Percentiles rank a stretch among this genome's conserved stretches.
Conservation (phyloP, 1,140 invertebrate species). For the Potamilus streckersoni region DNA sequence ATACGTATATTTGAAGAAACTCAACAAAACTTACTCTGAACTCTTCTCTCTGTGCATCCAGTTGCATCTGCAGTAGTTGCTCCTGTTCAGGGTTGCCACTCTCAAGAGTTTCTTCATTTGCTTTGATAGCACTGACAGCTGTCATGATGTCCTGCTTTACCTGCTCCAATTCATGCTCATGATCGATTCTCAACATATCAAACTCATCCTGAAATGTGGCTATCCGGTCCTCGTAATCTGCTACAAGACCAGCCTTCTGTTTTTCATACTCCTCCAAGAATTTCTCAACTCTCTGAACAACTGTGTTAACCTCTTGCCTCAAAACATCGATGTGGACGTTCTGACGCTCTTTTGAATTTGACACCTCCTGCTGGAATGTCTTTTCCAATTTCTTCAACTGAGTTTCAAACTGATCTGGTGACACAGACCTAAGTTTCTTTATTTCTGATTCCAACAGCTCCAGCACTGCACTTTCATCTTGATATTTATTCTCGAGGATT, state of each 20-base stretch:
- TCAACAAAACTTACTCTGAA: constrained; percentile 35
- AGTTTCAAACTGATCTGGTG: constrained; percentile 35
- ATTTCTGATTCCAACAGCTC: constrained; percentile 48
- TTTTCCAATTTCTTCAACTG: constrained; percentile 51
- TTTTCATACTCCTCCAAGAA: constrained; percentile 48
- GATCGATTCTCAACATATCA: constrained; percentile 45
- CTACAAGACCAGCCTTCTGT: constrained; percentile 42
- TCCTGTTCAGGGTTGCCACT: constrained; percentile 43
- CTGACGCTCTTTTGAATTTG: constrained; percentile 51
- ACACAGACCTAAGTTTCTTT: constrained; percentile 39
- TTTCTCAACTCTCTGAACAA: constrained; percentile 49
- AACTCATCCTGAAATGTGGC: constrained; percentile 52
- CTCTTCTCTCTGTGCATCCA: constrained; percentile 44
- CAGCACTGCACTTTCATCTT: constrained; percentile 59
- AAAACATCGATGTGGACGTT: constrained; percentile 55
- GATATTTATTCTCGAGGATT: constrained; percentile 57
- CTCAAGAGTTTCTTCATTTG: constrained; percentile 56
- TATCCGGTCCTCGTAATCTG: constrained; percentile 54
- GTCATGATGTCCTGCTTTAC: constrained; percentile 60
- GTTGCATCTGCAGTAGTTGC: constrained; percentile 45
- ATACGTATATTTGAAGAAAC: background rate
- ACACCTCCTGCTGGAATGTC: constrained; percentile 53
- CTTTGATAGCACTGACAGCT: constrained; percentile 58
- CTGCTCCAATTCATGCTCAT: constrained; percentile 60
- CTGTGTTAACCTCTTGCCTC: constrained; percentile 48